Base-by-base conservation (phyloP, 2,888 invertebrate species). In the Neoascia interrupta region DNA sequence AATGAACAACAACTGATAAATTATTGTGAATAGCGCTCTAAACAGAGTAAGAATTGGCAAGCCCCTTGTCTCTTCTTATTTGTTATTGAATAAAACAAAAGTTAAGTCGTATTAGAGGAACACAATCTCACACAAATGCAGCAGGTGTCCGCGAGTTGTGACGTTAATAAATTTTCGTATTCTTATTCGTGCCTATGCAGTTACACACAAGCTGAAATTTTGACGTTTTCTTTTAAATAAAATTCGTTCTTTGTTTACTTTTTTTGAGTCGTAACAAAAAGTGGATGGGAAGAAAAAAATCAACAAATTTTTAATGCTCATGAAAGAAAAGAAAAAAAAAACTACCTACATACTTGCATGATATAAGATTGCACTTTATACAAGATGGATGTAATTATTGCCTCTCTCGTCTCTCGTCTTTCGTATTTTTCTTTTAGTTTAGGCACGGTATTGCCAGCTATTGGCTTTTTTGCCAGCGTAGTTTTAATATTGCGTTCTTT, bases 181-280 rank as follows among this genome's bases (percentile, higher is more conserved):
- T 28, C 28, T 1, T 15, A 1, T 43, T 8, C 19, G 4, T 37
- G 53, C 15, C n/a, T 28, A 5, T 37, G 43, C 15, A 47, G 18
- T 10, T 31, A 37, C 8, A 4, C 13, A 28, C 31, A 26, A 37
- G 2, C 11, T 23, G 1, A 36, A 8, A 15, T 41, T 76, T 76
- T 76, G 76, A 76, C 76, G 36, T 76, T 76, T 36, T 31, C 31
- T 45, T 76, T 64, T 47, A 15, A 6, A n/a, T 5, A 0, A 60
- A 39, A 34, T 72, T 72, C 72, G 39, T 53, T 49, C 76, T 64
- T 76, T 76, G 76, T 76, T 76, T 72, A 76, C 58, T 76, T 66
- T 76, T 70, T 58, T 70, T 28, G 5, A n/a, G n/a, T n/a, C n/a
- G n/a, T n/a, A n/a, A n/a, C n/a, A n/a, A n/a, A n/a, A n/a, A n/a